A percentile compares a stretch with the other conserved stretches of the same genome.
These are phyloP conservation scores for Acrocyrtus sp. DNA, from an alignment of 2,888 invertebrate genomes.

Conservation along the genomic window DNA sequence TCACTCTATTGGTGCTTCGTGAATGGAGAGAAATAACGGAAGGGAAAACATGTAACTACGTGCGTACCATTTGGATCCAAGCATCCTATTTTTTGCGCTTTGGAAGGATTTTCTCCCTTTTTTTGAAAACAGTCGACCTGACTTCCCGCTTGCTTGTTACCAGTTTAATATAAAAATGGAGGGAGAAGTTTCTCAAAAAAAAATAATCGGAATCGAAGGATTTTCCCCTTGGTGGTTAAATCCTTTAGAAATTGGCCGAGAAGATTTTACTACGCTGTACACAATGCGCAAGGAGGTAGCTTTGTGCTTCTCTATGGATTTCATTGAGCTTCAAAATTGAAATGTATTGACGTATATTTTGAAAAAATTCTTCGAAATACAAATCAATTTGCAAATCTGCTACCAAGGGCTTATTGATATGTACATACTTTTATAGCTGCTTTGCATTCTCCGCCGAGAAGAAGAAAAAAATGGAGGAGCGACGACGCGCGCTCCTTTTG, in stretches of 20 bases:
- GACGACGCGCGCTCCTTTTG: too few species aligned
- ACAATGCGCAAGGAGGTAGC: too few species aligned
- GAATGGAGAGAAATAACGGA: conserved; percentile 19
- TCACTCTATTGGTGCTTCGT: conserved; percentile 9
- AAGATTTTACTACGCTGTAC: too few species aligned
- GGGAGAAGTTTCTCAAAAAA: conserved; percentile 27
- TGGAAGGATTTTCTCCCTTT: conserved; percentile 35
- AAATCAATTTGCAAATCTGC: conserved; percentile 49
- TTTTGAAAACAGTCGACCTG: conserved; percentile 35
- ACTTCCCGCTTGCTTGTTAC: conserved; percentile 35
- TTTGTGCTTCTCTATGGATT: conserved; percentile 36
- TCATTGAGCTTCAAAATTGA: conserved; percentile 46
- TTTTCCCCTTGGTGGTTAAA: conserved; percentile 50
- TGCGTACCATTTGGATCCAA: conserved; percentile 18
- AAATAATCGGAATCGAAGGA: conserved; percentile 50
- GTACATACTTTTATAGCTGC: too few species aligned
- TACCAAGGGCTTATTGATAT: too few species aligned
- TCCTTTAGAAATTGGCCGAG: conserved; percentile 50
- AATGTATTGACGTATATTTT: conserved; percentile 51
- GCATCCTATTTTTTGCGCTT: conserved; percentile 13
- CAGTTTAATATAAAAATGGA: conserved; percentile 33
- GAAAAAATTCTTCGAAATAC: conserved; percentile 27
- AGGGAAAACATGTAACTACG: conserved; percentile 1
- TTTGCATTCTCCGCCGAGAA: too few species aligned
- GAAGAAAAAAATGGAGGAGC: too few species aligned